These are phyloP conservation scores for Apocrypta bakeri DNA, from an alignment of 1,140 invertebrate species.

Conservation along the genomic window DNA sequence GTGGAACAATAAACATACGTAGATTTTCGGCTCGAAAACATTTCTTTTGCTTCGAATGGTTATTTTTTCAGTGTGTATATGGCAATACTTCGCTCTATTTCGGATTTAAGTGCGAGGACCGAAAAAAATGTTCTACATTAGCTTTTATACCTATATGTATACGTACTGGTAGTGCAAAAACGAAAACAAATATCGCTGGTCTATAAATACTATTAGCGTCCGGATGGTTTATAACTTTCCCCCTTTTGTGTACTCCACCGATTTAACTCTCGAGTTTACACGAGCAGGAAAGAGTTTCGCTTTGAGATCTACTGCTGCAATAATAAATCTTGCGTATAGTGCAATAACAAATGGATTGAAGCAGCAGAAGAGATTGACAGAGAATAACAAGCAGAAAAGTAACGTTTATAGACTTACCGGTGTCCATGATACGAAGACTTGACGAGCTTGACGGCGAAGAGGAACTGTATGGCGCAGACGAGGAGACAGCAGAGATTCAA, in stretches of 20 bases:
- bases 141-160: too few relatives aligned
- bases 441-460: constrained; percentile 93
- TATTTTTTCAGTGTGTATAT: too few relatives aligned
- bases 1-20: too few relatives aligned
- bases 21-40: too few relatives aligned
- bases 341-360: too few relatives aligned
- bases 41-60: too few relatives aligned
- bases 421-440: constrained; percentile 78
- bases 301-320: too few relatives aligned
- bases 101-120: neutral
- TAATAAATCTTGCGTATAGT: too few relatives aligned
- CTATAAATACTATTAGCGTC: constrained; percentile 29
- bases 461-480: constrained; percentile 94
- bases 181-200: neutral
- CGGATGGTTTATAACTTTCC: neutral
- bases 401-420: constrained; percentile 60
- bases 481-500: constrained; percentile 92
- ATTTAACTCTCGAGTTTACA: neutral
- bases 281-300: neutral
- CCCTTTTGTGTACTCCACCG: neutral
- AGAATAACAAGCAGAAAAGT: neutral
- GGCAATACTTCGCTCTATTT: too few relatives aligned
- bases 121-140: too few relatives aligned
- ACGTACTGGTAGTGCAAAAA: neutral
- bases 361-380: neutral